A percentile compares a stretch with the other conserved stretches of the same genome.
These are phyloP conservation scores for Tiliqua scincoides DNA, from an alignment of 2,113 vertebrate genomes.

Conservation along the genomic window DNA sequence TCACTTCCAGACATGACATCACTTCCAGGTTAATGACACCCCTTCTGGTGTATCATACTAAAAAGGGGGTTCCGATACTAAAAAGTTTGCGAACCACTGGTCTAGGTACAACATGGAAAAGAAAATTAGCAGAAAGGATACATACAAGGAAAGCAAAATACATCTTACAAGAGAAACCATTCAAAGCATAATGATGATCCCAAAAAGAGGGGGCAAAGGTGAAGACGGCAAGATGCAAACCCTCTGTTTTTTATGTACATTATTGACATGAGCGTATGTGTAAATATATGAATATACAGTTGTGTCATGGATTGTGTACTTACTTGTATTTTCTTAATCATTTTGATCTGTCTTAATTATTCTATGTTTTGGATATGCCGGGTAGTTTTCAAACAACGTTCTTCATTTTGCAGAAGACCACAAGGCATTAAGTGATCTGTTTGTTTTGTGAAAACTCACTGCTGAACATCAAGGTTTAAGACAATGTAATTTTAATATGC, in stretches of 20 bases:
- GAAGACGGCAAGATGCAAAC: neutral
- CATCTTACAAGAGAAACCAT: neutral
- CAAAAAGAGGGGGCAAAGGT: neutral
- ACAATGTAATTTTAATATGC: conserved; percentile 36
- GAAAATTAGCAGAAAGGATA: neutral
- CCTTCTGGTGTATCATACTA: too few species aligned
- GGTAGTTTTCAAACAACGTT: neutral
- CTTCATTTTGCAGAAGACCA: neutral
- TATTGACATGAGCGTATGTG: neutral
- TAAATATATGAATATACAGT: neutral
- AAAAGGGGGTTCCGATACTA: too few species aligned
- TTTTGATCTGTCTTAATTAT: neutral
- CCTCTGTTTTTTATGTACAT: neutral
- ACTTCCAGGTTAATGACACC: too few species aligned
- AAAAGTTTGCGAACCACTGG: too few species aligned
- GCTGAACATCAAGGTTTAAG: conserved; percentile 21
- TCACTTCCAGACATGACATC: too few species aligned
- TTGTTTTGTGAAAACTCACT: conserved; percentile 44
- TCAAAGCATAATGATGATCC: neutral
- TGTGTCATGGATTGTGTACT: neutral
- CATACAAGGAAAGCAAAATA: too few species aligned
- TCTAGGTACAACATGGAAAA: neutral
- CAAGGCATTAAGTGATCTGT: neutral
- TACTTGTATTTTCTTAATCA: neutral
- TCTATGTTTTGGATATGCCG: neutral